Percentiles rank a stretch among this genome's conserved stretches.
These are phyloP conservation scores for Scytalopus superciliaris DNA, from an alignment of 2,113 vertebrate species.

Conservation along the genomic window DNA sequence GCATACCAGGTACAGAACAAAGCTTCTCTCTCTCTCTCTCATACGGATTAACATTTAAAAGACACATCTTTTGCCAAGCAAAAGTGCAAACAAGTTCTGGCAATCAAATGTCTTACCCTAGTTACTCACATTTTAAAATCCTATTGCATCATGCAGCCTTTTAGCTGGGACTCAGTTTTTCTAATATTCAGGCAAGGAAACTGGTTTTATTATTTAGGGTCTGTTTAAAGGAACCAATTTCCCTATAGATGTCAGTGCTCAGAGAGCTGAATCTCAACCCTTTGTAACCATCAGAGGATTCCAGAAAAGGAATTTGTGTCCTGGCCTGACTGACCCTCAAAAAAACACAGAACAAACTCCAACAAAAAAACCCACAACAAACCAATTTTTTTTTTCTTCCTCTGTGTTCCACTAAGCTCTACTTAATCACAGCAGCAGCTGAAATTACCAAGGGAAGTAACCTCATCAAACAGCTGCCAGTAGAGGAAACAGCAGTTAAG, in stretches of 20 bases:
- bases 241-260: background rate
- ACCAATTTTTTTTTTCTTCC: background rate
- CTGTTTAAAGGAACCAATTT: background rate
- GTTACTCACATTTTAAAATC: background rate
- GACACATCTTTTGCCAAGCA: background rate
- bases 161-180: background rate
- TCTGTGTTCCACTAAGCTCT: background rate
- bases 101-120: background rate
- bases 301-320: background rate
- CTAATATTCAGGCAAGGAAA: background rate
- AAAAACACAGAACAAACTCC: background rate
- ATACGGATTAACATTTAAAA: conserved; percentile 2
- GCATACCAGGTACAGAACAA: background rate
- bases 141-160: background rate
- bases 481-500: background rate
- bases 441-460: background rate
- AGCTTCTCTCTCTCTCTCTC: background rate
- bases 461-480: background rate
- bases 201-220: background rate
- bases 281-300: background rate
- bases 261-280: background rate
- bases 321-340: background rate
- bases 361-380: background rate
- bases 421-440: background rate
- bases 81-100: background rate